Evolutionary conservation across 2,888 invertebrate genomes (phyloP).

Genomic region (Chaitophorus viminalis): DNA sequence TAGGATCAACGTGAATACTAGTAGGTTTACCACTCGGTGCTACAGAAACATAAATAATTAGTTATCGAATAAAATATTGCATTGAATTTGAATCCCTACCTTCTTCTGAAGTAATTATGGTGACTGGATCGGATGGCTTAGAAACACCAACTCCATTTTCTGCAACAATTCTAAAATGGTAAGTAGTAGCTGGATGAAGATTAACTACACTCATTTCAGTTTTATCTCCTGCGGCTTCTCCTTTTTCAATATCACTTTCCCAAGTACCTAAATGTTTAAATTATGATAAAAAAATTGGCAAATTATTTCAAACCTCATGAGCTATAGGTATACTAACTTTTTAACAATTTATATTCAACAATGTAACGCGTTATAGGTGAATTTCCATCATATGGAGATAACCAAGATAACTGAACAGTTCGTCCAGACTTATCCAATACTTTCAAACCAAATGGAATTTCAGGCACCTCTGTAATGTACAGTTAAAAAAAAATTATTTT

Average conservation of each 20-base stretch:
- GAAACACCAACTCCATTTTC: constrained; percentile 95
- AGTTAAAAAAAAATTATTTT: constrained; percentile 16
- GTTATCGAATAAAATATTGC: not conserved
- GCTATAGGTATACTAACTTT: constrained; percentile 65
- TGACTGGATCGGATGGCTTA: constrained; percentile 90
- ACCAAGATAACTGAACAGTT: constrained; percentile 91
- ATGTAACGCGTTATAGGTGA: constrained; percentile 88
- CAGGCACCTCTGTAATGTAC: constrained; percentile 78
- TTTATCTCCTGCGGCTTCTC: constrained; percentile 88
- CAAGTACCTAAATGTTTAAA: constrained; percentile 71
- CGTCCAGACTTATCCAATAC: constrained; percentile 91
- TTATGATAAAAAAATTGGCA: not conserved
- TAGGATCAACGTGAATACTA: constrained; percentile 84
- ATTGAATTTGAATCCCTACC: constrained; percentile 67
- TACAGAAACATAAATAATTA: constrained; percentile 63
- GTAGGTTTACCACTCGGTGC: constrained; percentile 86
- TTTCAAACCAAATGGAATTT: constrained; percentile 87
- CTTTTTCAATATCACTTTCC: constrained; percentile 87
- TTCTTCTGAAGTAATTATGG: constrained; percentile 95
- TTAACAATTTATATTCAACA: constrained; percentile 85
- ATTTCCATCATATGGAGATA: constrained; percentile 91
- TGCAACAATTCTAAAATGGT: constrained; percentile 91
- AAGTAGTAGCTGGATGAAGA: constrained; percentile 89
- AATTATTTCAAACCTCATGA: not conserved
- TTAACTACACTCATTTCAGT: constrained; percentile 90